Conservation (phyloP, 1,140 invertebrate species). For the Camponotus floridanus region DNA sequence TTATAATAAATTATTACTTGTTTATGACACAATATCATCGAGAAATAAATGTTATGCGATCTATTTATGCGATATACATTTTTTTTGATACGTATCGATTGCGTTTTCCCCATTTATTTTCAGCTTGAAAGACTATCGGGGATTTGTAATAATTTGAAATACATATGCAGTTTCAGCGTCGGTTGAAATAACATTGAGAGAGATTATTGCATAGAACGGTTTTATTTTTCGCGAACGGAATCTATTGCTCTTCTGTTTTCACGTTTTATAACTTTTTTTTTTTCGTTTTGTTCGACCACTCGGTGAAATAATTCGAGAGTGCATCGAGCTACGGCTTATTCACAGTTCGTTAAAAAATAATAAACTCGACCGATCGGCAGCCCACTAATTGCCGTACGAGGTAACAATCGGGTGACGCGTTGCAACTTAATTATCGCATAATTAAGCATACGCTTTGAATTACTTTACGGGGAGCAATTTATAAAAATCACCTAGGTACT, state of each 20-base stretch:
- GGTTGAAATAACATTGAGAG: conserved; percentile 20
- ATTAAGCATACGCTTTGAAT: conserved; percentile 29
- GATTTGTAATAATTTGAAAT: conserved; percentile 22
- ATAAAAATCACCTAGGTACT: conserved; percentile 64
- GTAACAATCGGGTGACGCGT: conserved; percentile 49
- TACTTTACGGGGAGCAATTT: conserved; percentile 55
- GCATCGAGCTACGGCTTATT: conserved; percentile 29
- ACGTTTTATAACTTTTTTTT: background rate
- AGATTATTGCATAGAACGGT: background rate
- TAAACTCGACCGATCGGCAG: conserved; percentile 30
- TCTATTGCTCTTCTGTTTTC: conserved; percentile 8
- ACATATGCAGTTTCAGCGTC: conserved; percentile 6
- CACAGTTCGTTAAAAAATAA: conserved; percentile 58
- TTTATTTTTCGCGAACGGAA: conserved; percentile 25
- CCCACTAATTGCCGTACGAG: conserved; percentile 46
- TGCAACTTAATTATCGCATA: conserved; percentile 38
- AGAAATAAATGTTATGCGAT: background rate
- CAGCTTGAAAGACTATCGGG: background rate
- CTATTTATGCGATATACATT: background rate
- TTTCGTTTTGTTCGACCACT: background rate
- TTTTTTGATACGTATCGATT: background rate
- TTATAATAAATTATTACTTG: background rate
- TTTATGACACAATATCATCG: conserved; percentile 1
- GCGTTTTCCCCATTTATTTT: conserved; percentile 18
- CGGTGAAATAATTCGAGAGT: conserved; percentile 7